A percentile compares a stretch with the other conserved stretches of the same genome.
phyloP scores from a whole-genome alignment of 53 echinoderm and acorn worm species.

The Temnopleurus reevesii region DNA sequence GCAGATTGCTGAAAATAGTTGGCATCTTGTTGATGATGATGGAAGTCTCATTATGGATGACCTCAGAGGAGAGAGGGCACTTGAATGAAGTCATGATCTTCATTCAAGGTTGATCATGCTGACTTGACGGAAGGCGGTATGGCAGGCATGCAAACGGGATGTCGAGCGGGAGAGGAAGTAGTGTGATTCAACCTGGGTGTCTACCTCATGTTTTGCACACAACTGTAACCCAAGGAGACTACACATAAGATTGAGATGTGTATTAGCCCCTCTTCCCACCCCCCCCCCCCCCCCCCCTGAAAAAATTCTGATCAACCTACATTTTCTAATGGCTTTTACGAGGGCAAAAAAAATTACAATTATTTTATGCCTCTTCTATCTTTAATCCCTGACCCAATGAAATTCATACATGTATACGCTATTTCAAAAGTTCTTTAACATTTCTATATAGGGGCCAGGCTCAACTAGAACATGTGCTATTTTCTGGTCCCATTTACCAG shows the following conservation, averaged over 20 bases:
- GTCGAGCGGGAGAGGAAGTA: slow-evolving; percentile 6
- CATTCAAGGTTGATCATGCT: neutral
- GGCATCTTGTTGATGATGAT: no score
- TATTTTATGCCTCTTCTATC: no score
- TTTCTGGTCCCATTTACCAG: no score
- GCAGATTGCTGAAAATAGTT: no score
- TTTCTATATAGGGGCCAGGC: no score
- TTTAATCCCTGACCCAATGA: no score
- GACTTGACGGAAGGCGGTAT: neutral
- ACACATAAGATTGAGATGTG: neutral
- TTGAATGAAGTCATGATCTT: neutral
- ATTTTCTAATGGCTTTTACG: no score
- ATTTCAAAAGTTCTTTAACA: no score
- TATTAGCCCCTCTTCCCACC: neutral
- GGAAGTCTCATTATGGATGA: neutral
- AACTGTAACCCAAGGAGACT: neutral
- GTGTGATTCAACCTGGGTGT: neutral
- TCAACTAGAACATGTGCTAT: no score
- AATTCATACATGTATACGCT: no score
- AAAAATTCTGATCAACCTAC: no score
- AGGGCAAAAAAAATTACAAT: no score
- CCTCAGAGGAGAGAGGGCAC: neutral
- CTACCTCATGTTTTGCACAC: neutral
- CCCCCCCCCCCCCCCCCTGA: neutral
- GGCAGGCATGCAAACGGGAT: slow-evolving; percentile 1